These are phyloP conservation scores for Pomatostomus ruficeps DNA, from an alignment of 2,113 vertebrate species.

Conservation along the genomic window DNA sequence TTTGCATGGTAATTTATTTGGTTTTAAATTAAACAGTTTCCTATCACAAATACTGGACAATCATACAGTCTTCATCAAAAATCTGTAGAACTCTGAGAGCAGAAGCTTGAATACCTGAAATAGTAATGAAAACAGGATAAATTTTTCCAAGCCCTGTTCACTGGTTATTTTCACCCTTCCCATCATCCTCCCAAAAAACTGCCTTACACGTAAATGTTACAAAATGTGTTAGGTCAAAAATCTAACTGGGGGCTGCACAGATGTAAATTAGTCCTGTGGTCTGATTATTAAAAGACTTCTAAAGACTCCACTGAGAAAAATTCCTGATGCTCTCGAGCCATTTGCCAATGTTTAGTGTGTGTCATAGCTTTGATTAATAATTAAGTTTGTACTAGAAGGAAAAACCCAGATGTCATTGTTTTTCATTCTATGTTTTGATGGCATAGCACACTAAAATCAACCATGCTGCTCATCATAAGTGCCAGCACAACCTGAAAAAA, in stretches of 20 bases:
- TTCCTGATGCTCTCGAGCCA: neutral
- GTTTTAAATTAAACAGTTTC: neutral
- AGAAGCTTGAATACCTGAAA: neutral
- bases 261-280: neutral
- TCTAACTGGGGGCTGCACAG: neutral
- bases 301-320: slow-evolving; percentile 22
- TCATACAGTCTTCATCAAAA: neutral
- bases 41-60: neutral
- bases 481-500: neutral
- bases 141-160: neutral
- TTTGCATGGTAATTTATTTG: neutral
- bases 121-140: neutral
- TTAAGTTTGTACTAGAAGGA: slow-evolving; percentile 17
- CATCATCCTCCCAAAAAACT: neutral
- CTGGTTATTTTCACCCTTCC: neutral
- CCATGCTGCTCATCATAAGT: neutral
- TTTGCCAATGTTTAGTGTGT: slow-evolving; percentile 33
- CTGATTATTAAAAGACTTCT: slow-evolving; percentile 22
- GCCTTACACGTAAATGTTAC: neutral
- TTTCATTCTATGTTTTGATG: neutral
- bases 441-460: neutral
- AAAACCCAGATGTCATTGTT: slow-evolving; percentile 21
- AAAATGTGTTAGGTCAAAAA: neutral
- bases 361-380: slow-evolving; percentile 14
- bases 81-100: neutral